Base-by-base conservation (phyloP, 2,797 vertebrate species). In the Acipenser ruthenus region DNA sequence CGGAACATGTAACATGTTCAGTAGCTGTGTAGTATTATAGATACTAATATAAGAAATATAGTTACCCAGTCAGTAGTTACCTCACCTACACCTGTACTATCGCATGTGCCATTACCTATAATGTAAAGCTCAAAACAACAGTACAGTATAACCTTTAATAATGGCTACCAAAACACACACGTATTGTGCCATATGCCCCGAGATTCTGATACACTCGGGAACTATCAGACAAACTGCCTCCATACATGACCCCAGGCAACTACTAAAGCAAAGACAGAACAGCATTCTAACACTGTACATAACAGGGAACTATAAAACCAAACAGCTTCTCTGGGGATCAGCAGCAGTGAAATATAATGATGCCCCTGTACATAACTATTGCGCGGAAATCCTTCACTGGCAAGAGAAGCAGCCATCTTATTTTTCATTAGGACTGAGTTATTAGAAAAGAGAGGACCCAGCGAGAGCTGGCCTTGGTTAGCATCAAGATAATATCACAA, bases 301-400 rank as follows among this genome's bases (percentile, higher is more conserved):
- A 74, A 4, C 7, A 47, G 68, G 74, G 73, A 73, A 76, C 68
- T 70, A 66, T 73, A 75, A 73, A 78, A 69, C 71, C 0, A 60
- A 77, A 77, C 70, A 15, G 74, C 76, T 75, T 62, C 71, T 68
- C 66, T 37, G 55, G 12, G 55, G 55, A n/a, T 7, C 13, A n/a
- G 6, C 55, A 6, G 9, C 55, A 5, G 6, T 58, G 55, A 58
- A 58, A 58, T 15, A 58, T 58, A 12, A 58, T n/a, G 55, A 58
- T 9, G 23, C 23, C 6, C 55, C 55, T 58, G n/a, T 18, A 6
- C 62, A 66, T 64, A 71, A 70, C 67, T 51, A 66, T 65, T 65
- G 52, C 51, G 70, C 0, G 6, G 50, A 67, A 60, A 60, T 60
- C 62, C 53, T 69, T 67, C 63, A 60, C 61, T 47, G 60, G 58